A percentile compares a stretch with the other conserved stretches of the same genome.
These are phyloP conservation scores for Phyllostomus discolor DNA, from an alignment of 2,113 vertebrate genomes.

Conservation along the genomic window DNA sequence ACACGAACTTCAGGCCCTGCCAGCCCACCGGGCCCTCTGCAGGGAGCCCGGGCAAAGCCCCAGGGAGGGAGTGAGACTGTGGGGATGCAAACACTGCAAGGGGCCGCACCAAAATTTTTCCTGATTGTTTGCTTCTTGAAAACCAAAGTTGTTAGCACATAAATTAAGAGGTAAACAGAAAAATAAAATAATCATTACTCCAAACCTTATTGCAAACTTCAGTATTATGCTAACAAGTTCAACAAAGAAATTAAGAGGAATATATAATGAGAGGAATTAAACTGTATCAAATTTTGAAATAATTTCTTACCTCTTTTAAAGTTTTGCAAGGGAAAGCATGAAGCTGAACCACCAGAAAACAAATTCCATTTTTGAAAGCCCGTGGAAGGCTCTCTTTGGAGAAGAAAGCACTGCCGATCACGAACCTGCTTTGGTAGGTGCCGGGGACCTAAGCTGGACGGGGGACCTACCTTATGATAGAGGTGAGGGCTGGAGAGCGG, in stretches of 20 bases:
- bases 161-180: not conserved
- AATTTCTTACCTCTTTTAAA: not conserved
- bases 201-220: not conserved
- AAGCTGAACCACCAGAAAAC: not conserved
- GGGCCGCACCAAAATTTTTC: fast-evolving
- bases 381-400: not conserved
- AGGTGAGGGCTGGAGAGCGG: slow-evolving; percentile 79
- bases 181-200: not conserved
- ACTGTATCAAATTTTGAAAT: not conserved
- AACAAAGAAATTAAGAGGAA: not conserved
- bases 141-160: not conserved
- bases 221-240: not conserved
- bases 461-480: slow-evolving; percentile 79
- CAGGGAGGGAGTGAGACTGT: fast-evolving
- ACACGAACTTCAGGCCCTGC: too few relatives aligned
- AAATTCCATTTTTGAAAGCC: not conserved
- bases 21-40: too few relatives aligned
- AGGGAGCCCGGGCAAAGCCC: fast-evolving
- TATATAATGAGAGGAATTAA: not conserved
- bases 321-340: not conserved
- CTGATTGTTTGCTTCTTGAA: not conserved
- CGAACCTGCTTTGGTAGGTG: too few relatives aligned
- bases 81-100: fast-evolving
- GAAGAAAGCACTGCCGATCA: fast-evolving
- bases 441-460: fast-evolving